Evolutionary conservation across 2,888 invertebrate genomes (phyloP), one percentile per base, ranked within the genome.

Genomic region (Noctua comes): DNA sequence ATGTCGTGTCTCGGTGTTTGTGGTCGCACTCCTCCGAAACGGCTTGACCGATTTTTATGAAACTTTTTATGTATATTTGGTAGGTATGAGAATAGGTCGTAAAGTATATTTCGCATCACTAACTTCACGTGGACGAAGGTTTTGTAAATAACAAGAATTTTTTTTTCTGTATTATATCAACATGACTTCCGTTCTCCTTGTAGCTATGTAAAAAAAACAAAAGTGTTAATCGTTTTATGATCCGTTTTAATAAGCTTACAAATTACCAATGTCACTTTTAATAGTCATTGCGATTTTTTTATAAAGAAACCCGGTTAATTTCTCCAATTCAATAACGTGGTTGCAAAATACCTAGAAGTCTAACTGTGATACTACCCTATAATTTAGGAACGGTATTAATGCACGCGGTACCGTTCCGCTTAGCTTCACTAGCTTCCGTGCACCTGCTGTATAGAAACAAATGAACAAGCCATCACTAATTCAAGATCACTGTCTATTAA

Each of bases 381-480:
- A 46, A 51, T 65, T 54, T 21, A 65, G 10, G 21, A 57, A 76
- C 69, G 69, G 64, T 59, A 65, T 40, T 54, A 59, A 71, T 71
- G 65, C 70, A 51, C 31, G 51, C 80, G 21, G 7, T 54, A 18
- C 73, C 71, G 83, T 84, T 74, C 59, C 71, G 40, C 13, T 83
- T 31, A 73, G 24, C 13, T 77, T 13, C n/a, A 11, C 68, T 43
- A 36, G 10, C 69, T 76, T 74, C 71, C 73, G 73, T 66, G 65
- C 75, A 79, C 65, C 73, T 80, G 64, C 46, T 69, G 64, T 54
- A 62, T 66, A 69, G 66, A 59, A 68, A 79, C 16, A 64, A 72
- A 57, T 40, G 10, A 46, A 70, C 27, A 70, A 70, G 27, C 36
- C 11, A 51, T 83, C 43, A 64, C n/a, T 2, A 31, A 68, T 51